Evolutionary conservation across 2,113 vertebrate genomes (phyloP).

Genomic region (Coreoperca whiteheadi): DNA sequence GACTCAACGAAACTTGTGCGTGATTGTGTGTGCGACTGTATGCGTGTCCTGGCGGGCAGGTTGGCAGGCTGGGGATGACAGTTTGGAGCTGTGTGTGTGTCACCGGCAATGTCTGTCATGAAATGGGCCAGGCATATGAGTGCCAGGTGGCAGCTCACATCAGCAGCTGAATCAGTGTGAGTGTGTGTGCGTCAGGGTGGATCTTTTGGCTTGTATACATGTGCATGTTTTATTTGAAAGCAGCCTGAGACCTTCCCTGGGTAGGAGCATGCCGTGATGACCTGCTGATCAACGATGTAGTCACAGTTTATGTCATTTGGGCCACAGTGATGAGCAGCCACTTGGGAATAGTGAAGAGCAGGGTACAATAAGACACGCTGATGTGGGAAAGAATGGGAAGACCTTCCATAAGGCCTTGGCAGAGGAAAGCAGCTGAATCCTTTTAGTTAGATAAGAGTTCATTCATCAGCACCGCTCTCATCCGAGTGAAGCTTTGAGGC

Average conservation of each 20-base stretch:
- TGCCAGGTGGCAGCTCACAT: constrained; percentile 71
- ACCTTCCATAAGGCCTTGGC: constrained; percentile 35
- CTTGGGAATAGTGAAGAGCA: not conserved
- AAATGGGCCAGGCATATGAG: constrained; percentile 61
- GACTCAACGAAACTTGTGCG: constrained; percentile 31
- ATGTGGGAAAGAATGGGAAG: constrained; percentile 15
- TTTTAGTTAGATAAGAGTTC: constrained; percentile 13
- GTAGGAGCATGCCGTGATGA: constrained; percentile 20
- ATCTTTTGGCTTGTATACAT: constrained; percentile 26
- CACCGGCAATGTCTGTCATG: constrained; percentile 52
- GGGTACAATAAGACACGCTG: constrained; percentile 13
- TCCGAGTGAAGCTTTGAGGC: constrained; percentile 15
- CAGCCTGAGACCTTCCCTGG: constrained; percentile 23
- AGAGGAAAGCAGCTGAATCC: constrained; percentile 8
- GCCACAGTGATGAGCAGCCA: constrained; percentile 18
- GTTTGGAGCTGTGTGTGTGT: constrained; percentile 54
- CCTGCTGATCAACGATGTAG: constrained; percentile 41
- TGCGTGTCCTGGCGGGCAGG: constrained; percentile 33
- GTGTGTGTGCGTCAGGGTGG: constrained; percentile 21
- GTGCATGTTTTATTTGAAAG: constrained; percentile 38
- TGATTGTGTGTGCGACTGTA: constrained; percentile 1
- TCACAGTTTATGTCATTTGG: constrained; percentile 27
- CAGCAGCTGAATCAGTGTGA: constrained; percentile 46
- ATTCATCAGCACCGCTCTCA: constrained; percentile 6
- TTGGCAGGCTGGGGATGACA: constrained; percentile 58